A percentile compares a stretch with the other conserved stretches of the same genome.
Evolutionary conservation across 37 sponge, comb jelly and placozoan species (phyloP).

Genomic region (Eunapius fragilis): DNA sequence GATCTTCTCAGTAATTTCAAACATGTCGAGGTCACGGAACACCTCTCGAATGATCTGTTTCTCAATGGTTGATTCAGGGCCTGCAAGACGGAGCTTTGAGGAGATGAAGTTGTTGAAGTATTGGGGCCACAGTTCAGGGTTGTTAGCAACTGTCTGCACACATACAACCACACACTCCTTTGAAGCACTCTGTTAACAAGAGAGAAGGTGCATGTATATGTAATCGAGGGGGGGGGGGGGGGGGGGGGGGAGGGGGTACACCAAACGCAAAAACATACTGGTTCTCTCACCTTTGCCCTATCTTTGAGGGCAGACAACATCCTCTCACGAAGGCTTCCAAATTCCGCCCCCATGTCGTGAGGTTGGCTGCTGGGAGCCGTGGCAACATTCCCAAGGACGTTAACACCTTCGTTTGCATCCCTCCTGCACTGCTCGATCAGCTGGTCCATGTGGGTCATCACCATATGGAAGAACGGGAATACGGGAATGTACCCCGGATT

Average conservation of each 20-base stretch:
- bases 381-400: constrained; percentile 34
- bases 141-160: constrained; percentile 27
- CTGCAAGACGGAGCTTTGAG: constrained; percentile 52
- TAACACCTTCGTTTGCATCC: constrained; percentile 43
- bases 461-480: constrained; percentile 71
- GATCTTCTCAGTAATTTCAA: constrained; percentile 23
- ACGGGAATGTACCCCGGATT: constrained; percentile 15
- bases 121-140: constrained; percentile 44
- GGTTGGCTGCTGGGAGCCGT: not conserved
- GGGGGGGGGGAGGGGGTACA: no score
- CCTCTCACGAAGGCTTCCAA: not conserved
- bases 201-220: not conserved
- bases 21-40: constrained; percentile 29
- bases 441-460: constrained; percentile 37
- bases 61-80: constrained; percentile 20
- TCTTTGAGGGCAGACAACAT: not conserved
- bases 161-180: constrained; percentile 19
- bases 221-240: no score
- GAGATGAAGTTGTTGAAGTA: constrained; percentile 70
- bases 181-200: constrained; percentile 16
- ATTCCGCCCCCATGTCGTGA: not conserved
- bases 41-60: constrained; percentile 27
- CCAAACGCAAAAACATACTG: not conserved
- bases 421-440: constrained; percentile 58
- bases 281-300: not conserved